Base-by-base conservation (phyloP, 2,888 invertebrate genomes). In the Invenusta paracnida region DNA sequence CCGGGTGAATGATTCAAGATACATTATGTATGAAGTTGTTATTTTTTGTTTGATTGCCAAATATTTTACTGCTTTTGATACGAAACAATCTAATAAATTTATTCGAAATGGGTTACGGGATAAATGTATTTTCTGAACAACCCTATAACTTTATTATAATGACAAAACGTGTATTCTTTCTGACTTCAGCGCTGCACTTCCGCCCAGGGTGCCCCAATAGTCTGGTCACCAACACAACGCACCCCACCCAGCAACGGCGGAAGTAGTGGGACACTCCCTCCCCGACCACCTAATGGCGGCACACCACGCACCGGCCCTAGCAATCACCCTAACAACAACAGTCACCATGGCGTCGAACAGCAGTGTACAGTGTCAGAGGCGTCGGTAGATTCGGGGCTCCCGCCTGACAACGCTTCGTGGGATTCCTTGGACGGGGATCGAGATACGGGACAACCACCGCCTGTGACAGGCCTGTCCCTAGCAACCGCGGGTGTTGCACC, bases 301-400 rank as follows among this genome's bases (percentile, higher is more conserved):
- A 73, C 5, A 5, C 5, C 5, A 5, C 5, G 23, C 73, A 5
- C 5, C 17, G 5, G 17, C 73, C 73, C 73, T 2, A 5, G 23
- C 11, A 5, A 73, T 13, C 73, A 73, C 17, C 73, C 73, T 23
- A 48, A 11, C 48, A 23, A 73, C 73, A 13, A 5, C 25, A 5
- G 73, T 5, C 73, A 13, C 27, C 82, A 29, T 29, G 82, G 30
- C 23, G 5, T 82, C 31, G 82, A 82, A 29, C 25, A 82, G 82
- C 82, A 82, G 82, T 82, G 82, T 23, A 82, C 82, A 2, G 82
- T 82, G 5, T 82, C 82, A 2, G 82, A 82, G 27, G 31, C 82
- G 5, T 82, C 82, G 29, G 82, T 82, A 27, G 82, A 82, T 23
- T 30, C 30, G 2, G 82, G 82, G 5, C 82, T 82, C 30, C 73